Base-by-base conservation (phyloP, 2,113 vertebrate genomes). In the Eulemur macaco region DNA sequence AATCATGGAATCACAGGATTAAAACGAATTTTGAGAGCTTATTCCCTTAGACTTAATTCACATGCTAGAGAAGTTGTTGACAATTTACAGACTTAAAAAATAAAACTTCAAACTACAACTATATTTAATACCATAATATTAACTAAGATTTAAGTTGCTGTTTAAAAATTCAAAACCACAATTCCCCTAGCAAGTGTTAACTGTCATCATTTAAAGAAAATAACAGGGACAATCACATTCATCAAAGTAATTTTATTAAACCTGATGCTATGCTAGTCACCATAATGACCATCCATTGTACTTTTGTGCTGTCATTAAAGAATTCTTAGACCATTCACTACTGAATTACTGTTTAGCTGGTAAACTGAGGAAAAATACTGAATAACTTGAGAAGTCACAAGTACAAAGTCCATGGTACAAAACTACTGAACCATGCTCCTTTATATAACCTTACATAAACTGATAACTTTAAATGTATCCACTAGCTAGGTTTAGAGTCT, bases 101-200 rank as follows among this genome's bases (percentile, higher is more conserved):
- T 37, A 85, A 69, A 86, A 66, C 84, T 94, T 97, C 56, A 94
- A 96, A 95, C 37, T 77, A 86, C 21, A 6, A 77, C 47, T 96
- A 77, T 86, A 71, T 93, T 97, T 96, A 95, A 95, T 76, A 95
- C 23, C 54, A 9, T 84, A 93, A 92, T 60, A 96, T 77, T 96
- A 94, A 96, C 83, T 89, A 93, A 83, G 78, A 89, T 76, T 98
- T 96, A 97, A 96, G 97, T 54, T 86, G 95, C 74, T 71, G 56
- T 89, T 98, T 95, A 97, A 97, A 95, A 97, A 84, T 84, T 78
- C 56, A 86, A 97, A 97, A 69, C 93, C 93, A 97, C 92, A 95
- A 95, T 95, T 95, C 89, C 89, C 80, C 23, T 81, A 91, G 56
- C 82, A 91, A 94, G 68, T 74, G 0, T 78, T 78, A 95, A 97